Conservation (phyloP, 1,140 invertebrate species). For the Cheumatopsyche charites region DNA sequence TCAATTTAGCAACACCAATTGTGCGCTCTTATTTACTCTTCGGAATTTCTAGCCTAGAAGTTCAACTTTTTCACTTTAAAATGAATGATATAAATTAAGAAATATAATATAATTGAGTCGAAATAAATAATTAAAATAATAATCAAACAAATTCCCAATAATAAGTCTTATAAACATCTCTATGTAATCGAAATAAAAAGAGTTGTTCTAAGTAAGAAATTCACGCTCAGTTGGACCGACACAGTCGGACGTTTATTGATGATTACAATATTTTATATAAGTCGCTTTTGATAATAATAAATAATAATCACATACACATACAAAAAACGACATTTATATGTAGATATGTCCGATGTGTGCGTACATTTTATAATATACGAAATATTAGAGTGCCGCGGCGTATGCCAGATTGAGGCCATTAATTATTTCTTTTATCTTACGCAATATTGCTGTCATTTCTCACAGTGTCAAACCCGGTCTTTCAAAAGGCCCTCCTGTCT, state of each 20-base stretch:
- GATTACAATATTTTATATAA: conserved; percentile 38
- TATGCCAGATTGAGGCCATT: conserved; percentile 31
- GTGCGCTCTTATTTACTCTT: too few species aligned
- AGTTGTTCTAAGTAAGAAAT: neutral
- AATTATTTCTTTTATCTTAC: conserved; percentile 40
- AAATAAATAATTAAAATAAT: too few species aligned
- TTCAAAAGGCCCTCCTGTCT: conserved; percentile 14
- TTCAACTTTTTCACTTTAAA: too few species aligned
- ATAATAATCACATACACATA: too few species aligned
- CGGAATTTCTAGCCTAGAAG: too few species aligned
- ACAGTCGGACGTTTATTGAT: conserved; percentile 40
- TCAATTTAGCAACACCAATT: too few species aligned
- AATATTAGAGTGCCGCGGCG: neutral
- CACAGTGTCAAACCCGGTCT: conserved; percentile 30
- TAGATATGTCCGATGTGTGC: neutral
- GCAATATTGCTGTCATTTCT: conserved; percentile 35
- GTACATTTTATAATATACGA: neutral
- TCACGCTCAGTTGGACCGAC: conserved; percentile 30
- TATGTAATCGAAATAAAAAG: neutral
- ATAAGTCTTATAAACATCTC: too few species aligned
- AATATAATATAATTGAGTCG: too few species aligned
- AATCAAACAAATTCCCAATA: too few species aligned
- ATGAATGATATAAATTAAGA: too few species aligned
- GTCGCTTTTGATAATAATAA: conserved; percentile 38
- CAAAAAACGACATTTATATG: too few species aligned